Conservation (phyloP, 2,113 vertebrate species). For the Hylia prasina region DNA sequence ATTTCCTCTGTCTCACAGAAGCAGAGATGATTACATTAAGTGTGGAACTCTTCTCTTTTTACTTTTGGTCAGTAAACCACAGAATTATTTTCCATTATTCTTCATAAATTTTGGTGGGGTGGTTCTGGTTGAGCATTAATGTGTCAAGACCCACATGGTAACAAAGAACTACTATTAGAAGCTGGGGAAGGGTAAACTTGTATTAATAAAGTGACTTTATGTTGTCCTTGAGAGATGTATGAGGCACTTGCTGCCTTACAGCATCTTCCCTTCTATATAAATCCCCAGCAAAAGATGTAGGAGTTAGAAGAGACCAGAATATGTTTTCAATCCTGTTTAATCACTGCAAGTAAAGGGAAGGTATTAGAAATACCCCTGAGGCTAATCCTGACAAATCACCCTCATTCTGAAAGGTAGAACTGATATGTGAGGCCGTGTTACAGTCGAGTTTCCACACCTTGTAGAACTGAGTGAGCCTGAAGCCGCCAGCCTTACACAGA, state of each 20-base stretch:
- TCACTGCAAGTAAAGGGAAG: background rate
- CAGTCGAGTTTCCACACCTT: accelerated
- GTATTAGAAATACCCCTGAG: constrained; percentile 7
- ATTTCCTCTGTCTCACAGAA: constrained; percentile 10
- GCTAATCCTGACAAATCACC: constrained; percentile 23
- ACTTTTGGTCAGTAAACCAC: background rate
- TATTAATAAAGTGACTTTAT: constrained; percentile 27
- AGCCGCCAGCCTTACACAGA: background rate
- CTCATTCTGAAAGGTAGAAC: background rate
- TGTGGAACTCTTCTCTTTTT: background rate
- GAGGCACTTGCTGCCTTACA: background rate
- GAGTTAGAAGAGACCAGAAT: background rate
- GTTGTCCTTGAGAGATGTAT: constrained; percentile 39
- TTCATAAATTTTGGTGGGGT: background rate
- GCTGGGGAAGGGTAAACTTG: background rate
- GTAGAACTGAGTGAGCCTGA: background rate
- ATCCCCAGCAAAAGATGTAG: background rate
- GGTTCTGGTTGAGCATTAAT: background rate
- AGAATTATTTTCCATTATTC: constrained; percentile 34
- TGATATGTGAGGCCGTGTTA: background rate
- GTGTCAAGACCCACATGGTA: background rate
- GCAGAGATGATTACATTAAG: constrained; percentile 9
- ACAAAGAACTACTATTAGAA: background rate
- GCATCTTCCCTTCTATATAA: background rate
- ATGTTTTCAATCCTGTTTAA: constrained; percentile 27